A percentile compares a stretch with the other conserved stretches of the same genome.
These are phyloP conservation scores for Naja naja DNA, from an alignment of 2,113 vertebrate genomes.

Conservation along the genomic window DNA sequence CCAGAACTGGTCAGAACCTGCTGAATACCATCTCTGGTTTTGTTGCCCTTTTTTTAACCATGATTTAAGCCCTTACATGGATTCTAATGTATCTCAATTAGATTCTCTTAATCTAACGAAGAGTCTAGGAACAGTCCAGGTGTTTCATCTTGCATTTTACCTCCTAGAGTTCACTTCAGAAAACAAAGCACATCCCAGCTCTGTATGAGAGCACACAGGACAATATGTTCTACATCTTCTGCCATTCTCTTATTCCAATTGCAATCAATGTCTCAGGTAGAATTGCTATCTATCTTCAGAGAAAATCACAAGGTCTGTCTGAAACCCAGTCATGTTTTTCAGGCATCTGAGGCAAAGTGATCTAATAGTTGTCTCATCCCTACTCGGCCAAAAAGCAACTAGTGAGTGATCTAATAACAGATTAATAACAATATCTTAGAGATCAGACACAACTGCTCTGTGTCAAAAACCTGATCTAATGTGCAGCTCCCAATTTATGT, in stretches of 20 bases:
- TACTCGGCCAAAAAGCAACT: background rate
- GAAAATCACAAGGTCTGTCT: background rate
- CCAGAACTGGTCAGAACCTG: no score
- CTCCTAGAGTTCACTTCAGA: background rate
- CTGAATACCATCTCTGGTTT: background rate
- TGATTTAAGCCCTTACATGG: background rate
- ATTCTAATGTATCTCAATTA: background rate
- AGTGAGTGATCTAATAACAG: background rate
- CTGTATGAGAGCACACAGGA: background rate
- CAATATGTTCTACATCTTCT: background rate
- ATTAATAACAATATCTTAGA: background rate
- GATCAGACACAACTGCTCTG: background rate
- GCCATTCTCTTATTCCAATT: background rate
- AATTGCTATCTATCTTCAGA: background rate
- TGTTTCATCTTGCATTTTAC: background rate
- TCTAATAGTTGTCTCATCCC: background rate
- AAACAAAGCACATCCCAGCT: background rate
- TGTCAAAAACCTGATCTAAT: background rate
- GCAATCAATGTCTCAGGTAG: background rate
- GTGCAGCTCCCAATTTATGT: background rate
- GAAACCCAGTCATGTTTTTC: background rate
- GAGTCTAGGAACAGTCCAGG: background rate
- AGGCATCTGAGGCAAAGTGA: background rate
- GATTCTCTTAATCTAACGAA: background rate
- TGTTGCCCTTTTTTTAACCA: no score